Evolutionary conservation across 1,140 invertebrate species (phyloP), one percentile per base, ranked within the genome.

Genomic region (Euwallacea similis): DNA sequence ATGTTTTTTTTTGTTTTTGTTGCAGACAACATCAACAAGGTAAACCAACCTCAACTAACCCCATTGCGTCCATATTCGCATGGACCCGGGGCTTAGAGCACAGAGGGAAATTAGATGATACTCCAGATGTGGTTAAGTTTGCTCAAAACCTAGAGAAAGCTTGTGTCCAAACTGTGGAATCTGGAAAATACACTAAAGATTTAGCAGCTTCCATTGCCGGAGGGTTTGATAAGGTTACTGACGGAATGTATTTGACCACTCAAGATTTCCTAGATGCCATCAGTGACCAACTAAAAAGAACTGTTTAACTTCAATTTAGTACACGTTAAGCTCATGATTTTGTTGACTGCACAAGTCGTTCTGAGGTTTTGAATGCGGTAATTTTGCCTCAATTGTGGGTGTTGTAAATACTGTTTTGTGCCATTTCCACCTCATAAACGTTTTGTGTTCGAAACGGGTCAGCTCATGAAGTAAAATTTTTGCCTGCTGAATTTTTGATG

Each of bases 161-260:
- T 0, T 96, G 94, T 81, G 86, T 96, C 0, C 92, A 95, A 74
- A 92, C 90, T 21, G 92, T 97, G 21, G 93, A 96, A 79, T 85
- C 86, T 54, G 94, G 94, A n/a, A 87, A 90, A 77, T 93, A 96
- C 91, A 97, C 94, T 2, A 96, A 96, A 83, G 94, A 97, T 85
- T 84, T 97, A 72, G 93, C 93, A 21, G 90, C 89, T 73, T 96
- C 93, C 78, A 93, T 96, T 76, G 92, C 96, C 80, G 94, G 94
- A 3, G 94, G 94, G 2, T 70, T 90, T 67, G 81, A 84, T 11
- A 91, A 91, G 76, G 89, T 94, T 0, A 89, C 89, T 77, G 88
- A 93, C 74, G 86, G 86, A 47, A 93, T 94, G 87, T 95, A 88
- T 79, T 84, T 95, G 65, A 88, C 93, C 79, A 96, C 93, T 0